Evolutionary conservation across 2,113 vertebrate species (phyloP), one percentile per base, ranked within the genome.

Genomic region (Reinhardtius hippoglossoides): DNA sequence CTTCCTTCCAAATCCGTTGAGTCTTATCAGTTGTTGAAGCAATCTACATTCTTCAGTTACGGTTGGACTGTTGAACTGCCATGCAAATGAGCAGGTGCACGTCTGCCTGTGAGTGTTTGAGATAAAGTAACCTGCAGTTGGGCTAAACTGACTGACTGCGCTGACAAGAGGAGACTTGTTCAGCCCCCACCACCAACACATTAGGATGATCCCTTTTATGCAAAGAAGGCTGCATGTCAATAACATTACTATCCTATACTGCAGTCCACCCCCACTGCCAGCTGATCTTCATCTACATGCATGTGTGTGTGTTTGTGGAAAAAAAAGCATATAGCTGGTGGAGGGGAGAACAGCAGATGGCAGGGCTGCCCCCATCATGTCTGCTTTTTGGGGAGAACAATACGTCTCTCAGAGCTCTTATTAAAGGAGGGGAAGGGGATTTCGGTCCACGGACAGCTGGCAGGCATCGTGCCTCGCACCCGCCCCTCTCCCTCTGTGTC

Each of bases 321-420:
- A 71, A 77, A 63, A 69, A 70, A 72, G 79, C 21, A 0, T 75
- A 61, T 81, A 46, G 65, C 40, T 68, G 44, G 71, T 76, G 21
- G 37, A 12, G 84, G 77, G 81, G 88, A 52, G 85, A 85, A 81
- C 78, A 92, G 92, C 94, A 96, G 94, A 96, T 94, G 94, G 94
- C 78, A 88, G 88, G 80, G 88, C 93, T 88, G 88, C 89, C 91
- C 90, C 91, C 88, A 58, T 85, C 90, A 88, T 89, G 92, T 92
- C 92, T 94, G 87, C 83, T 83, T 88, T 92, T 89, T 84, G 54
- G 72, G 67, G 87, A 93, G 92, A 94, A 96, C 95, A 96, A 96
- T 95, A 92, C 92, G 65, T 84, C 91, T 93, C 92, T 82, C 84
- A 91, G 75, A 91, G 92, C 90, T 81, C 83, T 87, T 90, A 93